Percentiles rank a stretch among this genome's conserved stretches.
phyloP scores from a whole-genome alignment of 2,888 invertebrate genomes.

The Patella depressa region DNA sequence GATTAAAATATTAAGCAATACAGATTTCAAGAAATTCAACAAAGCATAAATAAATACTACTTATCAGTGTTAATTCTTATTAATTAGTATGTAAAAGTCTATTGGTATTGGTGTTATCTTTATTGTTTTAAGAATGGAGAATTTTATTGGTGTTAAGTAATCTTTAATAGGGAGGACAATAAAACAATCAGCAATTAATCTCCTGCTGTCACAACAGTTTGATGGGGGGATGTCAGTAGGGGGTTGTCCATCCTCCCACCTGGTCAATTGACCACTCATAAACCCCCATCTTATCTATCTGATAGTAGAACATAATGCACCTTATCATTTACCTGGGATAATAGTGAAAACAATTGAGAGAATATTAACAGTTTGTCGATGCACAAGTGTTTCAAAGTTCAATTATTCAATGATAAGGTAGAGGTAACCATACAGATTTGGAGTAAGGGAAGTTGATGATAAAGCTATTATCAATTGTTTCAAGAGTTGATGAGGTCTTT shows the following conservation, averaged over 20 bases:
- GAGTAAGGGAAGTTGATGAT: conserved; percentile 1
- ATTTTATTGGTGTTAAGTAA: too few species aligned
- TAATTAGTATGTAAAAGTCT: too few species aligned
- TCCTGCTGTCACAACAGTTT: not conserved
- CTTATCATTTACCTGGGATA: conserved; percentile 1
- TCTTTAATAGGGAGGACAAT: not conserved
- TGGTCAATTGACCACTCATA: not conserved
- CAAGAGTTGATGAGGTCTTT: too few species aligned
- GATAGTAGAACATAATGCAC: not conserved
- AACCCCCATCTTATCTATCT: not conserved
- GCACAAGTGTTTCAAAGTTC: conserved; percentile 9
- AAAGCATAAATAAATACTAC: too few species aligned
- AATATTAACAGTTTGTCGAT: conserved; percentile 10
- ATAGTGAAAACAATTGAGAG: conserved; percentile 8
- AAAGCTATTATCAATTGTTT: not conserved
- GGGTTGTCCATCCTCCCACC: conserved; percentile 3
- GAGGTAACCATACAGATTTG: not conserved
- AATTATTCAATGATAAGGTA: conserved; percentile 7
- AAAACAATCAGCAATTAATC: conserved; percentile 7
- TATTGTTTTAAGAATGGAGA: too few species aligned
- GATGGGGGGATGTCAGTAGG: not conserved
- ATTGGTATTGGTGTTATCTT: too few species aligned
- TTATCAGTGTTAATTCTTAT: too few species aligned
- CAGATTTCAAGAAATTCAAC: too few species aligned
- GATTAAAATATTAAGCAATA: too few species aligned